Base-by-base conservation (phyloP, 2,888 invertebrate species). In the Augochlorella aurata region DNA sequence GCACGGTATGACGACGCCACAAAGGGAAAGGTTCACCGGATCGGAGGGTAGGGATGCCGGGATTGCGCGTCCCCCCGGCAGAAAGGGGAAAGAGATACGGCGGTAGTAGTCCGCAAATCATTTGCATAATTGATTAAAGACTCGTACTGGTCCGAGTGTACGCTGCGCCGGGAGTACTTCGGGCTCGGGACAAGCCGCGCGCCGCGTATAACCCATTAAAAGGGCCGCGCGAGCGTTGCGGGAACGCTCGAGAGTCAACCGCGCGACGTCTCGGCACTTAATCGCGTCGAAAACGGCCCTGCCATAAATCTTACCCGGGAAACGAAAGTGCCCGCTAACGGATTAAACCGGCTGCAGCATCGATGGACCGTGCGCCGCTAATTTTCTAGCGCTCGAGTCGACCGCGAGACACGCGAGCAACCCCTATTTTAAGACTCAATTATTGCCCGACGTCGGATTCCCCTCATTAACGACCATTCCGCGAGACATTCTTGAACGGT, bases 41-140 rank as follows among this genome's bases (percentile, higher is more conserved):
- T 9, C 9, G 44, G 84, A 80, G 86, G 74, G 78, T 77, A 82
- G 82, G 80, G 67, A 58, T n/a, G 65, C 71, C 73, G 68, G 83
- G 81, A 83, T 86, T 81, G 84, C 84, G 80, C 82, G 75, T 81
- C 65, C 82, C 47, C 58, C 54, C 45, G 58, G 54, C n/a, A 58
- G 52, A 50, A 14, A 73, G 75, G 49, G 79, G 76, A 67, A 83
- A 76, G 77, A 82, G 78, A 82, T 79, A 77, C 73, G 74, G 71
- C 74, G 61, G 61, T 61, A 76, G 79, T 82, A 81, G 88, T 89
- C 87, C 86, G 89, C 89, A 90, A 90, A 91, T 91, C 89, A 88
- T 93, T 93, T 93, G 88, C 93, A 93, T 93, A 93, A 93, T 93
- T 93, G 93, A 93, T 93, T 93, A 93, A 93, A 93, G 93, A 92